phyloP scores from a whole-genome alignment of 2,797 vertebrate genomes.

The Bovichtus variegatus region DNA sequence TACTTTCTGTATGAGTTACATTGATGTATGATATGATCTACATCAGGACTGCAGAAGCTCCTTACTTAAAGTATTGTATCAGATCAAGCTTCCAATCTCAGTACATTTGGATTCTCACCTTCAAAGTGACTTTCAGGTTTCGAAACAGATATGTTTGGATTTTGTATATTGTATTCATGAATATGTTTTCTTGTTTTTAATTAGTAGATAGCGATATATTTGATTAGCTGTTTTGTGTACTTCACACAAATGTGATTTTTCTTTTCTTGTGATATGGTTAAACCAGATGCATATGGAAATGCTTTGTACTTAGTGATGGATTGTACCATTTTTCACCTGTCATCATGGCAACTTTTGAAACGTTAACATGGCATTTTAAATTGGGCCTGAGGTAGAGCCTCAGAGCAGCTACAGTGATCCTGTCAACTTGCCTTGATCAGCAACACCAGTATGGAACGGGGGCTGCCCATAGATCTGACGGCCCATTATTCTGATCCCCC shows the following conservation, averaged over 20 bases:
- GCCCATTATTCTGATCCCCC: too few relatives aligned
- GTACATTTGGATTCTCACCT: slow-evolving; percentile 84
- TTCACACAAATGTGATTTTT: slow-evolving; percentile 95
- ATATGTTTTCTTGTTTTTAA: slow-evolving; percentile 90
- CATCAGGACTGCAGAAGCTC: slow-evolving; percentile 89
- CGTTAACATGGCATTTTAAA: slow-evolving; percentile 86
- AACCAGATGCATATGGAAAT: slow-evolving; percentile 92
- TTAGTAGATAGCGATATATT: slow-evolving; percentile 83
- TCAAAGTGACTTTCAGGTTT: slow-evolving; percentile 91
- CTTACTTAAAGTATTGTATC: slow-evolving; percentile 86
- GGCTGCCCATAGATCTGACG: too few relatives aligned
- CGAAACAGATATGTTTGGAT: slow-evolving; percentile 87
- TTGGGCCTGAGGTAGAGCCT: slow-evolving; percentile 91
- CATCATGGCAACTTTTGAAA: slow-evolving; percentile 86
- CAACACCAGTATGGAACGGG: slow-evolving; percentile 37
- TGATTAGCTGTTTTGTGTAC: slow-evolving; percentile 87
- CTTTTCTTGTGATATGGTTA: slow-evolving; percentile 88
- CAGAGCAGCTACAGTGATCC: slow-evolving; percentile 78
- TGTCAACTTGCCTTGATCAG: slow-evolving; percentile 49
- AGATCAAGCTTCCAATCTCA: slow-evolving; percentile 77
- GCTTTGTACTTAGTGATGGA: slow-evolving; percentile 90
- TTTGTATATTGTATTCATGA: slow-evolving; percentile 95
- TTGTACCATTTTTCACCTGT: slow-evolving; percentile 74
- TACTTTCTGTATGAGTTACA: slow-evolving; percentile 85
- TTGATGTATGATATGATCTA: slow-evolving; percentile 76